phyloP scores from a whole-genome alignment of 2,888 invertebrate species.

The Tipula confusa region DNA sequence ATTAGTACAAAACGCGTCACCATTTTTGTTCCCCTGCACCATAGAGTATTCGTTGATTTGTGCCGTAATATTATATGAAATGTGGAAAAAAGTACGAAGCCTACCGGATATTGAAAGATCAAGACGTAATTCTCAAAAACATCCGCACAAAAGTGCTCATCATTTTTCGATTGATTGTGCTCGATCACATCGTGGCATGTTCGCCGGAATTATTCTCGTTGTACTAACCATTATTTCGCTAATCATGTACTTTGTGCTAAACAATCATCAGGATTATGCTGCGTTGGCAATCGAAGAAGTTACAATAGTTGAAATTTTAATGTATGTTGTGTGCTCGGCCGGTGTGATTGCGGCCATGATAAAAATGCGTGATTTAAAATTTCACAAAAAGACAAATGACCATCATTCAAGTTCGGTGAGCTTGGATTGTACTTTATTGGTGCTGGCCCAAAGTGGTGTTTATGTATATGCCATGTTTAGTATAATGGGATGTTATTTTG shows the following conservation, averaged over 20 bases:
- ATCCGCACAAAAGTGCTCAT: constrained; percentile 50
- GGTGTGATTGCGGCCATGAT: constrained; percentile 61
- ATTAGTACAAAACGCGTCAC: constrained; percentile 64
- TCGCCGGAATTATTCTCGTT: constrained; percentile 68
- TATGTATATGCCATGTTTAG: constrained; percentile 85
- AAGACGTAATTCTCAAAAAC: constrained; percentile 45
- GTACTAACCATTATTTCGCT: constrained; percentile 80
- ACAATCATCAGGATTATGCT: constrained; percentile 59
- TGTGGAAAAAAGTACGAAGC: constrained; percentile 81
- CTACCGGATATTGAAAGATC: constrained; percentile 52
- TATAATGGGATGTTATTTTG: constrained; percentile 59
- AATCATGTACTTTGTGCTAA: constrained; percentile 85
- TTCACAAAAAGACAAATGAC: constrained; percentile 50
- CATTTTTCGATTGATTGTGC: constrained; percentile 80
- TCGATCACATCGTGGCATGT: constrained; percentile 74
- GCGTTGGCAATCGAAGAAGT: constrained; percentile 67
- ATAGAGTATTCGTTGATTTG: constrained; percentile 90
- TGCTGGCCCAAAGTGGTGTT: constrained; percentile 84
- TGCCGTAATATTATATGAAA: constrained; percentile 81
- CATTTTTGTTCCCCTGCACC: constrained; percentile 82
- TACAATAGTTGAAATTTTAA: constrained; percentile 68
- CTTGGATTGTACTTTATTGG: constrained; percentile 73
- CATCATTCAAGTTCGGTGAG: constrained; percentile 44
- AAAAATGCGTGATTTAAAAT: constrained; percentile 65
- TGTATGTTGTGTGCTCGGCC: constrained; percentile 64